Conservation (phyloP, 2,888 invertebrate genomes). For the Chydorus sphaericus region DNA sequence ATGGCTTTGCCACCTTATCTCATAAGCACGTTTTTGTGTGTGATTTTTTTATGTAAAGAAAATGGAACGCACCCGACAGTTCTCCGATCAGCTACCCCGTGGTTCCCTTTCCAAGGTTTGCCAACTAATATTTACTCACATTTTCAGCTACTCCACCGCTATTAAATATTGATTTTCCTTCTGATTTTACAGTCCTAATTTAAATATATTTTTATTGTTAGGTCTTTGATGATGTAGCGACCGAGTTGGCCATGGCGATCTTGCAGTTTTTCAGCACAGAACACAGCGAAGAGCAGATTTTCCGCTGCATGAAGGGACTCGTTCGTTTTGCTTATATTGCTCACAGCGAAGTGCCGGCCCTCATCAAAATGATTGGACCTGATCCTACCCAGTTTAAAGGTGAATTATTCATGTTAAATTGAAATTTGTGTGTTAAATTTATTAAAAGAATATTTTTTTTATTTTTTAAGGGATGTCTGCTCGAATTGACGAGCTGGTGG, state of each 20-base stretch:
- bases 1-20: background rate
- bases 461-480: conserved; percentile 48
- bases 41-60: conserved; percentile 10
- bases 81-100: conserved; percentile 12
- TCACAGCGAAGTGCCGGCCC: conserved; percentile 66
- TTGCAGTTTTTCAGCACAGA: conserved; percentile 66
- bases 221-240: conserved; percentile 89
- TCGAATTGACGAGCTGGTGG: conserved; percentile 65
- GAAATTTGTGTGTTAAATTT: too few species aligned
- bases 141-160: background rate
- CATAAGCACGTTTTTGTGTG: background rate
- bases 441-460: too few species aligned
- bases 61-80: conserved; percentile 13
- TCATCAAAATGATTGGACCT: conserved; percentile 81
- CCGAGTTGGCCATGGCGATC: conserved; percentile 78
- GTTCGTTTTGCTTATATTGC: conserved; percentile 59
- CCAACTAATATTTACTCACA: background rate
- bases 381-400: conserved; percentile 59
- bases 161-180: background rate
- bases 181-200: conserved; percentile 1
- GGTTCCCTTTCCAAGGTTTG: conserved; percentile 15
- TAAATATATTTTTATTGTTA: conserved; percentile 31
- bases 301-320: conserved; percentile 61
- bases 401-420: background rate
- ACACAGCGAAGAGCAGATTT: conserved; percentile 63